These are phyloP conservation scores for Leiothrix lutea DNA, from an alignment of 2,113 vertebrate genomes.

Conservation along the genomic window DNA sequence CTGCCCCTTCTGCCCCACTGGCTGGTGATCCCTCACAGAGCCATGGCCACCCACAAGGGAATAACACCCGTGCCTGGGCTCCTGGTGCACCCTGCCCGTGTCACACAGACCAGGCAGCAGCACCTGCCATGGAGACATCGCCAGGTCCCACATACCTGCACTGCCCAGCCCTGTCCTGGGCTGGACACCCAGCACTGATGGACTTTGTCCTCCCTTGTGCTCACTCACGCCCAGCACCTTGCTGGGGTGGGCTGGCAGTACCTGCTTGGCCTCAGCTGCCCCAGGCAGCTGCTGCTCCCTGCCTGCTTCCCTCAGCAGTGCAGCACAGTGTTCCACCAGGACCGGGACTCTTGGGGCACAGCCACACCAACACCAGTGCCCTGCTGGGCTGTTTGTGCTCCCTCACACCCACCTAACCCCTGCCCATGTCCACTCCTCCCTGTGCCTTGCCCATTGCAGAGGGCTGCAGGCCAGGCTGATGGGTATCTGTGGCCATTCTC, in stretches of 20 bases:
- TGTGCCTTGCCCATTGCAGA: rapidly evolving
- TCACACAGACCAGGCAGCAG: background rate
- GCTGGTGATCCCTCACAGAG: background rate
- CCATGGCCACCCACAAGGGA: background rate
- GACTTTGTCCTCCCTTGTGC: background rate
- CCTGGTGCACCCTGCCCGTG: rapidly evolving
- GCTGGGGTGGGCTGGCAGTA: background rate
- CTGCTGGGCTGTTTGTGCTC: rapidly evolving
- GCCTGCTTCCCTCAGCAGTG: background rate
- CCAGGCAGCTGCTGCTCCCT: background rate
- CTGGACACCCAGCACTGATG: rapidly evolving
- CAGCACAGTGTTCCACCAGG: rapidly evolving
- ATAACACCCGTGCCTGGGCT: background rate
- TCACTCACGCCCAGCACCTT: background rate
- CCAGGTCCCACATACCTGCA: background rate
- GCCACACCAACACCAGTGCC: background rate
- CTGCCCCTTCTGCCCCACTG: background rate
- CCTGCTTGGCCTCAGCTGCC: background rate
- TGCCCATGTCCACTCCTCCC: background rate
- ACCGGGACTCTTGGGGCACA: background rate
- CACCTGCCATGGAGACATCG: rapidly evolving
- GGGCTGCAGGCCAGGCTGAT: background rate
- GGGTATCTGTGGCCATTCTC: background rate
- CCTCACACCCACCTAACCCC: background rate
- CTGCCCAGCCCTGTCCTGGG: background rate